Evolutionary conservation across 2,888 invertebrate genomes (phyloP).

Genomic region (Dynastes maya): DNA sequence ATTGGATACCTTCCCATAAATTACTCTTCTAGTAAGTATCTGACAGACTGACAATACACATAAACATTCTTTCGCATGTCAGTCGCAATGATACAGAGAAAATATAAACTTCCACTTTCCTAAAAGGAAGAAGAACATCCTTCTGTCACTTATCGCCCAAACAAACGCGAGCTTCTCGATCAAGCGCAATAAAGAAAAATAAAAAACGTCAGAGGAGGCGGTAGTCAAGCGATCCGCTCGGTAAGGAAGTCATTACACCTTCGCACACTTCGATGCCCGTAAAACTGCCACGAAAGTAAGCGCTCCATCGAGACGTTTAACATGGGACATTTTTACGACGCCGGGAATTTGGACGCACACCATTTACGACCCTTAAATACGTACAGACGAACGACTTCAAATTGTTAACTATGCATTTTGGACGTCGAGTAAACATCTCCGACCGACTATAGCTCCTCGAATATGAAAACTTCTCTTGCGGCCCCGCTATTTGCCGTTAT

Average conservation of each 20-base stretch:
- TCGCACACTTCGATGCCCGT: conserved; percentile 34
- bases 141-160: conserved; percentile 27
- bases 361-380: conserved; percentile 41
- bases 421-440: background rate
- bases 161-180: conserved; percentile 23
- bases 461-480: background rate
- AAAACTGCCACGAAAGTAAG: conserved; percentile 35
- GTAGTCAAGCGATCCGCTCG: conserved; percentile 7
- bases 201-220: conserved; percentile 20
- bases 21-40: no score
- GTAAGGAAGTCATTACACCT: conserved; percentile 45
- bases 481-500: background rate
- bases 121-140: background rate
- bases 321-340: conserved; percentile 42
- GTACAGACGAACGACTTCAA: conserved; percentile 24
- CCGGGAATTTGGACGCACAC: conserved; percentile 34
- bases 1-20: no score
- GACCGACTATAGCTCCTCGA: no score
- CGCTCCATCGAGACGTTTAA: conserved; percentile 41
- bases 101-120: conserved; percentile 32
- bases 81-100: background rate
- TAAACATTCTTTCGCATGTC: background rate
- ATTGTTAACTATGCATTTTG: conserved; percentile 21
- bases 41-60: background rate
- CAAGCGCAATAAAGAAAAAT: conserved; percentile 31